A percentile compares a stretch with the other conserved stretches of the same genome.
These are phyloP conservation scores for Cricetomys ansorgei DNA, from an alignment of 2,113 vertebrate genomes.

Conservation along the genomic window DNA sequence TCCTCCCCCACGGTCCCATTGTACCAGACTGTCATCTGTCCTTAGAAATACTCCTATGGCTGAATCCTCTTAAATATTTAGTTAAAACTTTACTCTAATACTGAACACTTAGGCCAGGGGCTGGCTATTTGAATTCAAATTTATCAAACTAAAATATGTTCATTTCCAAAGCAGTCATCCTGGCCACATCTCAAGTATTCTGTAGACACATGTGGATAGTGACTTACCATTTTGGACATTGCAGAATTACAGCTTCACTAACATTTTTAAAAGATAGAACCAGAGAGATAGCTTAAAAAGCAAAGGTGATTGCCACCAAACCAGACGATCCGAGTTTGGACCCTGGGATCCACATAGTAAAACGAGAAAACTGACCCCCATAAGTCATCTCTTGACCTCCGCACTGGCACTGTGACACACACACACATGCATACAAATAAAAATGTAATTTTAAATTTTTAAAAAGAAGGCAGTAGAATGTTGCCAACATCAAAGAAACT, in stretches of 20 bases:
- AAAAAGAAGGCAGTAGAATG: background rate
- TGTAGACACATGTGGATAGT: background rate
- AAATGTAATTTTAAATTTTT: background rate
- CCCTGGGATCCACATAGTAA: background rate
- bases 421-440: background rate
- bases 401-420: background rate
- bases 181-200: slow-evolving; percentile 1
- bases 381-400: background rate
- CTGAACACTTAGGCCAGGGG: background rate
- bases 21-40: background rate
- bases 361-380: background rate
- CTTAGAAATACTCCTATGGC: slow-evolving; percentile 6
- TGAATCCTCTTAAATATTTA: background rate
- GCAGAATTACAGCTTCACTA: background rate
- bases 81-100: background rate
- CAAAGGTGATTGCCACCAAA: background rate
- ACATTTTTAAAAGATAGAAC: background rate
- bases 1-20: background rate
- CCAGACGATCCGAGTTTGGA: background rate
- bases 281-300: background rate
- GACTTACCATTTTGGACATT: background rate
- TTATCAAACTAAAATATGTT: background rate
- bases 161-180: background rate
- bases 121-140: slow-evolving; percentile 31
- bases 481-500: background rate